A percentile compares a stretch with the other conserved stretches of the same genome.
phyloP scores from a whole-genome alignment of 2,797 vertebrate species.

The Diceros bicornis region DNA sequence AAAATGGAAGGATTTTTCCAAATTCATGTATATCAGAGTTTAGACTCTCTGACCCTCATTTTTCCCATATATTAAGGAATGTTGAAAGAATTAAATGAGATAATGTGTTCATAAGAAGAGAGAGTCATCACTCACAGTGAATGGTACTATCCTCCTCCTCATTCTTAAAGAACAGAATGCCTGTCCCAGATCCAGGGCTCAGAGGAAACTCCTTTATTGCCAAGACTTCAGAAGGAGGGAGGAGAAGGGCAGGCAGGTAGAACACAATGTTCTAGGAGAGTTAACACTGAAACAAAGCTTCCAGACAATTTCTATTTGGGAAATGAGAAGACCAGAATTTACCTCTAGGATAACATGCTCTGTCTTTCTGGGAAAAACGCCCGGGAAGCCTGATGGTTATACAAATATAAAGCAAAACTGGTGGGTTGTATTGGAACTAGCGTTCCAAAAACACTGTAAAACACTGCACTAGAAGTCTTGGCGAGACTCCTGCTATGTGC shows the following conservation, averaged over 20 bases:
- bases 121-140: not conserved
- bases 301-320: not conserved
- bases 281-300: slow-evolving; percentile 36
- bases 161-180: not conserved
- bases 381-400: not conserved
- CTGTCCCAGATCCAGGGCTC: not conserved
- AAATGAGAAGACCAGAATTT: not conserved
- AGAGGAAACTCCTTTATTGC: not conserved
- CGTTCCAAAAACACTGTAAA: not conserved
- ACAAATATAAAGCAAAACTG: slow-evolving; percentile 1
- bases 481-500: not conserved
- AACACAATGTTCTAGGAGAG: not conserved
- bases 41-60: not conserved
- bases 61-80: slow-evolving; percentile 39
- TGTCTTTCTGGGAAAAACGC: not conserved
- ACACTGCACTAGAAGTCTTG: not conserved
- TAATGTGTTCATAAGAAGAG: not conserved
- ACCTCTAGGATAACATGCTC: not conserved
- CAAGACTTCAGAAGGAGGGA: not conserved
- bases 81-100: slow-evolving; percentile 51
- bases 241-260: not conserved
- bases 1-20: slow-evolving; percentile 55
- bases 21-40: slow-evolving; percentile 4
- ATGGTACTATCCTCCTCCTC: not conserved
- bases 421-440: not conserved